A percentile compares a stretch with the other conserved stretches of the same genome.
Evolutionary conservation across 2,797 vertebrate species (phyloP).

Genomic region (Squalus acanthias): DNA sequence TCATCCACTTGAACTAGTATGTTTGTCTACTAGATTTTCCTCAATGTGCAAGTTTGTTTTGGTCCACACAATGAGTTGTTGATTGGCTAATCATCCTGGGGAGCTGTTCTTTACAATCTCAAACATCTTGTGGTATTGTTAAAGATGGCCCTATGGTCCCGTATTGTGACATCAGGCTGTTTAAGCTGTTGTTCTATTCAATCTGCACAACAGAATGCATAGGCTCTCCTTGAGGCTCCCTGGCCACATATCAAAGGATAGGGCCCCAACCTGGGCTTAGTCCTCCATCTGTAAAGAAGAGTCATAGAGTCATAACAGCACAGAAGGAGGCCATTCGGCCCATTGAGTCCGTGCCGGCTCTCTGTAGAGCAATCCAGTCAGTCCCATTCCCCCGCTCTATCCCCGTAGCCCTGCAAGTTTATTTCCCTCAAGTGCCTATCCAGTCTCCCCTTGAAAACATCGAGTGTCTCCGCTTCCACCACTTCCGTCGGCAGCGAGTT

Average conservation of each 20-base stretch:
- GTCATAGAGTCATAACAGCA: no score
- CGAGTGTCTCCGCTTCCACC: no score
- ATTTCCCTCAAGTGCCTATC: no score
- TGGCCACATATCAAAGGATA: background rate
- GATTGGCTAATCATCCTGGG: background rate
- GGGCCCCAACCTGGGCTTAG: background rate
- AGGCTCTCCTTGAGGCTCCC: background rate
- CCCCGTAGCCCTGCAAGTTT: no score
- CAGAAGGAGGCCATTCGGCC: no score
- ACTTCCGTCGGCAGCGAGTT: no score
- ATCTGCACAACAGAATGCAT: background rate
- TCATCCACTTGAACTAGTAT: background rate
- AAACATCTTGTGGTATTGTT: background rate
- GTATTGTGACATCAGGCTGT: background rate
- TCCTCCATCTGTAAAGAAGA: background rate
- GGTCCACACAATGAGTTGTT: background rate
- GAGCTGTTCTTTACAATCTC: background rate
- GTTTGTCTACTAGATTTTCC: slow-evolving; percentile 3
- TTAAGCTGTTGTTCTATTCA: background rate
- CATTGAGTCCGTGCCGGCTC: no score
- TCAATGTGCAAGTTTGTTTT: background rate
- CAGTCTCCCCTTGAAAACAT: no score
- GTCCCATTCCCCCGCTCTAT: no score
- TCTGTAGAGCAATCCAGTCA: no score
- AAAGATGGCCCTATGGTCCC: background rate